Evolutionary conservation across 2,797 vertebrate species (phyloP), one percentile per base, ranked within the genome.

Genomic region (Crenuchus spilurus): DNA sequence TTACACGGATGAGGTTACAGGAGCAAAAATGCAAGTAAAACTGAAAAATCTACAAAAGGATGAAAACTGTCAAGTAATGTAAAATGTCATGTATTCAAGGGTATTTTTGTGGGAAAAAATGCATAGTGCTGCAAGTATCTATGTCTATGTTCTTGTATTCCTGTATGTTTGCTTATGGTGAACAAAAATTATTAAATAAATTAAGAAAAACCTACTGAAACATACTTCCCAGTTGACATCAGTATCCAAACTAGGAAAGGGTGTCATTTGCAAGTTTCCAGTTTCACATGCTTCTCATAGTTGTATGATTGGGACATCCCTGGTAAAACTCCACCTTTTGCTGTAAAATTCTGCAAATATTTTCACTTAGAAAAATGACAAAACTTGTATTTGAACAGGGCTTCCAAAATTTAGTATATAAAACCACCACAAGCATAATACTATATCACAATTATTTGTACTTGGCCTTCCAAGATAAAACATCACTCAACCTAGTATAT

Each of bases 61-160:
- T 39, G 6, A 37, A 52, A 54, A 48, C n/a, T 70, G 6, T 72
- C 51, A 71, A 39, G 30, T 63, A 58, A 26, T 4, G 1, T 48
- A 14, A 46, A 57, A 70, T 70, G 13, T 62, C 37, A 41, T 55
- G 49, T 54, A n/a, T 55, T 63, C 9, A 61, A 52, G 37, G 11
- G 33, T 58, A 55, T 37, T 18, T 31, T 28, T 46, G 1, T 20
- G 11, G 14, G 6, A 16, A 28, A 24, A 37, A 51, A 22, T 30
- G 16, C 51, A 64, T 3, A 49, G 37, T 46, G 0, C 14, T 42
- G 26, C 42, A 42, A 24, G 48, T 51, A 0, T 42, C 62, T 54
- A 60, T 11, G 7, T 26, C 11, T 58, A 22, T 18, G 8, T 4
- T 18, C 33, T 7, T 22, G 5, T 58, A 18, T 10, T n/a, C n/a